phyloP scores from a whole-genome alignment of 92 coral and sea anemone species.

The Pocillopora grandis region DNA sequence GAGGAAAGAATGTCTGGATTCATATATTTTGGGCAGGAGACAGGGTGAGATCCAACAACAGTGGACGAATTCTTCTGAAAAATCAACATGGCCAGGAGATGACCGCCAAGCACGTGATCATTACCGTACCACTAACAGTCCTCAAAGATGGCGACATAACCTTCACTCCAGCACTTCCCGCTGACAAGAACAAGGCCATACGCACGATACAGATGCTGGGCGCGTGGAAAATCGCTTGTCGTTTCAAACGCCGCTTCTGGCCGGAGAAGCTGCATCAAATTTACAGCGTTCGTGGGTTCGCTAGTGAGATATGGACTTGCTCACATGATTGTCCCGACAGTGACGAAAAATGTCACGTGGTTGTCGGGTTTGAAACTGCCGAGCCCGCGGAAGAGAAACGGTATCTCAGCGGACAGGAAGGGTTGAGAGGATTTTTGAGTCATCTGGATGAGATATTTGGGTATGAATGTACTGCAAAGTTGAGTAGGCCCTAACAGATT shows the following conservation, averaged over 20 bases:
- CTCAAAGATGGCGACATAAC: constrained; percentile 82
- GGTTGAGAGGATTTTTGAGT: constrained; percentile 58
- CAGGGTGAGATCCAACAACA: background rate
- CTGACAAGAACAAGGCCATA: constrained; percentile 68
- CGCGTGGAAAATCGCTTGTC: constrained; percentile 81
- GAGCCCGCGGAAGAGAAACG: constrained; percentile 73
- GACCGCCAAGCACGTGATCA: constrained; percentile 54
- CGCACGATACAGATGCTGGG: constrained; percentile 74
- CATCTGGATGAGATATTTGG: constrained; percentile 80
- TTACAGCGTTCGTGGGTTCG: constrained; percentile 22
- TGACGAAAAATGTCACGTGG: constrained; percentile 82
- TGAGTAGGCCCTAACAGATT: too few species aligned
- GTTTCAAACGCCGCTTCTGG: constrained; percentile 81
- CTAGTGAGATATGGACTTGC: constrained; percentile 80
- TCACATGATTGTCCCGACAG: constrained; percentile 61
- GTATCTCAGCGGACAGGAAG: constrained; percentile 59
- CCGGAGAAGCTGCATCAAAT: constrained; percentile 26
- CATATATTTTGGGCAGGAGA: background rate
- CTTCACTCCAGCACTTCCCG: constrained; percentile 74
- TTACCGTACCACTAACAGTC: constrained; percentile 81
- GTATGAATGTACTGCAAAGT: constrained; percentile 43
- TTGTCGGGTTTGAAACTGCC: constrained; percentile 83
- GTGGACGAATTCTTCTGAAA: constrained; percentile 43
- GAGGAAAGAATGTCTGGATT: background rate
- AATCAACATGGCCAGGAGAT: constrained; percentile 63